Base-by-base conservation (phyloP, 2,888 invertebrate genomes). In the Pyrocoelia pectoralis region DNA sequence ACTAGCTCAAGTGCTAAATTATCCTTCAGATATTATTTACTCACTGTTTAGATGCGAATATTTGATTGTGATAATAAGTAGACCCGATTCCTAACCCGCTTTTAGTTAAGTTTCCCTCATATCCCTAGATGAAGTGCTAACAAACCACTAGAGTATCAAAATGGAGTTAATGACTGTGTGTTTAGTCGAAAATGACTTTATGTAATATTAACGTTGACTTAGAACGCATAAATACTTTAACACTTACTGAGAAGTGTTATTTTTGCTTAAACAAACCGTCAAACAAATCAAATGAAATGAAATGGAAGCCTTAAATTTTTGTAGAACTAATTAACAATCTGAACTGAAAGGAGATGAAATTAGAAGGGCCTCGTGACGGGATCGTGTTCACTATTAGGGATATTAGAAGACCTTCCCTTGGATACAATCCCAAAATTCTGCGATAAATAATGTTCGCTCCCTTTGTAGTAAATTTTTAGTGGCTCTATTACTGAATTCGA, bases 61-160 rank as follows among this genome's bases (percentile, higher is more conserved):
- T 43, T 13, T 43, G 43, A 46, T 17, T 46, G 46, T 46, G 15
- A 46, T 43, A 43, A 43, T 43, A 43, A 43, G 43, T 3, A 43
- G n/a, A 15, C 17, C 15, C 15, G 46, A 46, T 46, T 33, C 15
- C 46, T 46, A 24, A 46, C 46, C 46, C 46, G 18, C 15, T 46
- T 17, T 17, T 46, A 46, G 46, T 46, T 46, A 17, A 46, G 46
- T 46, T 46, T 15, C 46, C n/a, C 46, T 46, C 17, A 17, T 46
- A 46, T 46, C 46, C 46, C 46, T 46, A 18, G 46, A 46, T 17
- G 17, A 17, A 46, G 17, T 46, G 46, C 46, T 17, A 46, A 46
- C 46, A 46, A 17, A 46, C 46, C 46, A 18, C 46, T 10, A 46
- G 46, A 46, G 46, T 46, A 46, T 46, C 46, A 46, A 46, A 46